Conservation (phyloP, 2,888 invertebrate species). For the Cecidostiba fungosa region DNA sequence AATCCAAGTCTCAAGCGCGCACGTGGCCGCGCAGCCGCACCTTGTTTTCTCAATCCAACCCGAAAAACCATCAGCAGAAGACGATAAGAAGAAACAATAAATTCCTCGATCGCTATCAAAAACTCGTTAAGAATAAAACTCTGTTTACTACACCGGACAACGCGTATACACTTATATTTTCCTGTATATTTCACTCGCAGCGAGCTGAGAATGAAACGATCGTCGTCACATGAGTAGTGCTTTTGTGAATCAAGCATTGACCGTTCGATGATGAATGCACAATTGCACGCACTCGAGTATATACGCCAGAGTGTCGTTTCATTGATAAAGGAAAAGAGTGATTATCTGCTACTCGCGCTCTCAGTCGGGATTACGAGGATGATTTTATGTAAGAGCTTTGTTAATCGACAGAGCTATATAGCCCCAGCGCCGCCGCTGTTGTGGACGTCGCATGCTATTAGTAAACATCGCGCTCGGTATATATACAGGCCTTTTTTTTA, state of each 20-base stretch:
- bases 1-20: no score
- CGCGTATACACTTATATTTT: no score
- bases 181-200: no score
- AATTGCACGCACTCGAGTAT: constrained; percentile 12
- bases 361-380: constrained; percentile 24
- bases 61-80: no score
- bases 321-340: constrained; percentile 47
- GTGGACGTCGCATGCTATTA: background rate
- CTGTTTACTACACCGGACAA: no score
- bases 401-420: background rate
- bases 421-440: background rate
- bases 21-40: no score
- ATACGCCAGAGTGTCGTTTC: constrained; percentile 22
- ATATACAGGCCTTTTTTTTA: background rate
- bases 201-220: no score
- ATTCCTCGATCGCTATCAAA: no score
- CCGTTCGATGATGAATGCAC: constrained; percentile 26
- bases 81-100: no score
- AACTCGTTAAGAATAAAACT: no score
- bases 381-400: constrained; percentile 41
- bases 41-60: no score
- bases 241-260: constrained; percentile 21
- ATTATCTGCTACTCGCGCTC: constrained; percentile 24
- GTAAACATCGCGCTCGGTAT: background rate
- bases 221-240: no score